Percentiles rank a stretch among this genome's conserved stretches.
These are phyloP conservation scores for Dynastes tityus DNA, from an alignment of 2,888 invertebrate genomes.

Conservation along the genomic window DNA sequence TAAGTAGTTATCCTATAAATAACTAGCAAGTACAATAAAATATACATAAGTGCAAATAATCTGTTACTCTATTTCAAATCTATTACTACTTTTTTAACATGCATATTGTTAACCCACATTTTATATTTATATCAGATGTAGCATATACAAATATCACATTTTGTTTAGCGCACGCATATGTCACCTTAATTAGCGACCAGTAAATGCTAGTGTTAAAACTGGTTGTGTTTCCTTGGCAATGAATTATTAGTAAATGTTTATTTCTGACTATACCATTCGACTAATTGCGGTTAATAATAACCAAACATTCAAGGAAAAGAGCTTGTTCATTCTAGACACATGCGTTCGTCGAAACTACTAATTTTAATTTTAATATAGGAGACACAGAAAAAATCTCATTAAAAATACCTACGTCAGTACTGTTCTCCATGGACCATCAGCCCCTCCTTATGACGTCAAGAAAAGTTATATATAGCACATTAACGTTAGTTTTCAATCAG, in stretches of 20 bases:
- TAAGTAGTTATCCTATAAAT: no score
- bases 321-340: neutral
- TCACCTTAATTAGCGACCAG: neutral
- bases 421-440: neutral
- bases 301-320: neutral
- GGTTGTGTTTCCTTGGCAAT: neutral
- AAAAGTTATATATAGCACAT: no score
- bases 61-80: no score
- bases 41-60: no score
- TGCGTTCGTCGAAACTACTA: neutral
- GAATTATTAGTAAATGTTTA: neutral
- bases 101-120: no score
- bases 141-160: neutral
- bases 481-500: no score
- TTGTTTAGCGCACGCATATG: neutral
- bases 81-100: no score
- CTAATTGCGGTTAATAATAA: neutral
- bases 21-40: no score
- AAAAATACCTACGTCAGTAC: neutral
- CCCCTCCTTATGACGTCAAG: neutral
- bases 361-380: neutral
- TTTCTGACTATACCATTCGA: neutral
- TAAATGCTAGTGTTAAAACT: neutral
- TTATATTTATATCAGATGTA: neutral
- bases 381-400: constrained; percentile 8